Evolutionary conservation across 1,140 invertebrate genomes (phyloP), one percentile per base, ranked within the genome.

Genomic region (Bombus superbus): DNA sequence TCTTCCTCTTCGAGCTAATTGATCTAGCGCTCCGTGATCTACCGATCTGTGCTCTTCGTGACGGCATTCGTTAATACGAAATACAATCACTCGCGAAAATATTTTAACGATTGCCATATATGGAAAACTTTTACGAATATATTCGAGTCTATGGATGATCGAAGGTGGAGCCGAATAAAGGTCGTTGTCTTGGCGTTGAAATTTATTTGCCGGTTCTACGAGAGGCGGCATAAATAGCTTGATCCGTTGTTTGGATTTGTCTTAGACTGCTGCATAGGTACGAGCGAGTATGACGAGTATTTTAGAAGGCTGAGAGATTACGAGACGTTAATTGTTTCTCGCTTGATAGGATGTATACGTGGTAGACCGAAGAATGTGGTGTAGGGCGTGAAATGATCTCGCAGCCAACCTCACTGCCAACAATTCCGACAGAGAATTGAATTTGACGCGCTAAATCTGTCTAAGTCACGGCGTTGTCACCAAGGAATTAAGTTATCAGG

Each of bases 1-100:
- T 69, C 88, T 83, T 40, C 74, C 40, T 68, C 66, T 81, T 64
- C 1, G 4, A 89, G 1, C 47, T 53, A 53, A 88, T 88, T 86
- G 88, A 76, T 86, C 57, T 75, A 59, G 32, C 53, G 69, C 64
- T 85, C 68, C 57, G 32, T 32, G 47, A 53, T 53, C 47, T 53
- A 53, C 18, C 0, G 47, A 22, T 53, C 47, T 8, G 18, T 53
- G 18, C 18, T 22, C 25, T 59, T n/a, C 8, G 3, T 4, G 28
- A 59, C 57, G 10, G 11, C 28, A 11, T 62, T 62, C 59, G 59
- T 62, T n/a, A 62, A 62, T n/a, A n/a, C 28, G 28, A 62, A n/a
- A 62, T 13, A 62, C 59, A 13, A 3, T n/a, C 28, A n/a, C 28
- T 13, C 11, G 13, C 11, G 28, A n/a, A 13, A 62, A 62, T 62